Evolutionary conservation across 2,797 vertebrate genomes (phyloP).

Genomic region (Poeciliopsis gracilis): DNA sequence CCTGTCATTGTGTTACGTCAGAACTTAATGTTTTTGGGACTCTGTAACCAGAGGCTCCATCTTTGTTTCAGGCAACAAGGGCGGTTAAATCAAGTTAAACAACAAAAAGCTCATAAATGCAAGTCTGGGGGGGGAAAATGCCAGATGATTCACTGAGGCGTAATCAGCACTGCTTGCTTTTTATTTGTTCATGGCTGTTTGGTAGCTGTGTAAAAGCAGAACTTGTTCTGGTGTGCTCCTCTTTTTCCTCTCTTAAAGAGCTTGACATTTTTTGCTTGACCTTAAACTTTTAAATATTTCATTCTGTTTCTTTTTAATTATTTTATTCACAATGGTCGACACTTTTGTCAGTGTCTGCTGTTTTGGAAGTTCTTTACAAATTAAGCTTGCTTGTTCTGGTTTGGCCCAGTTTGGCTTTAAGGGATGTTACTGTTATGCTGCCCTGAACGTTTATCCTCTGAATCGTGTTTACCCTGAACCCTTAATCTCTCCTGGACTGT

Average conservation of each 20-base stretch:
- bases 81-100: not conserved
- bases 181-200: not conserved
- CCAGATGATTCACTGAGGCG: not conserved
- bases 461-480: not conserved
- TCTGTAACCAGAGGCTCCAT: no score
- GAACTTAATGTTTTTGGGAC: not conserved
- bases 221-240: not conserved
- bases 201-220: not conserved
- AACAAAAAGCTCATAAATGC: not conserved
- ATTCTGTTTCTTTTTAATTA: not conserved
- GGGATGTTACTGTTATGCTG: not conserved
- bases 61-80: not conserved
- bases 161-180: not conserved
- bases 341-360: not conserved
- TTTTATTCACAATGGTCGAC: not conserved
- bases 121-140: not conserved
- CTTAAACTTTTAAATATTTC: not conserved
- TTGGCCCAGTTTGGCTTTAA: not conserved
- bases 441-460: not conserved
- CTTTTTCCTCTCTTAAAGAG: not conserved
- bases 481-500: not conserved
- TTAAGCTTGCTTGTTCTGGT: not conserved
- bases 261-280: not conserved
- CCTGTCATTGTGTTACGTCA: not conserved
- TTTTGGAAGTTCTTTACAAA: not conserved